Conservation (phyloP, 2,797 vertebrate genomes). For the Pantherophis vulpinus region DNA sequence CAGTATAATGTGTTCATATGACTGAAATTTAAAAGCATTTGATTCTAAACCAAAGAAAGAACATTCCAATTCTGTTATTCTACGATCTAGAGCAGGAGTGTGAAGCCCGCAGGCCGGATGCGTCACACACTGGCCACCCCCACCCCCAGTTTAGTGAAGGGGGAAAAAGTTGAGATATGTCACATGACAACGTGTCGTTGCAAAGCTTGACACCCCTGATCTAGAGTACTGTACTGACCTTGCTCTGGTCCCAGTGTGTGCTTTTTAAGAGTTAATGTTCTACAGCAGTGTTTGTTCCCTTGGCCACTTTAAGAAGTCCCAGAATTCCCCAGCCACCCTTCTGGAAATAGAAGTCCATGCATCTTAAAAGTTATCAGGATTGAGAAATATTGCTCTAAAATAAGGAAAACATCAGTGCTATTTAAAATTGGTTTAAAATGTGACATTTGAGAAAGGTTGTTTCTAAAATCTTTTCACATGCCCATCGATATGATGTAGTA, state of each 20-base stretch:
- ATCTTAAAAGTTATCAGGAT: background rate
- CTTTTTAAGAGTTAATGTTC: background rate
- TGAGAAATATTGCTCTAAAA: background rate
- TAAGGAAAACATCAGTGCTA: background rate
- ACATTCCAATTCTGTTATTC: background rate
- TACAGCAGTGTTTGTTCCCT: background rate
- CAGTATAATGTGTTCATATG: background rate
- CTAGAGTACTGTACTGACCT: background rate
- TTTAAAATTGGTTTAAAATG: background rate
- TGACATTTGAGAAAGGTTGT: background rate
- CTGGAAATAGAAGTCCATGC: background rate
- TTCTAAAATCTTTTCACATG: background rate
- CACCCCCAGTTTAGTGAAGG: fast-evolving
- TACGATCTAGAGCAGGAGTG: background rate
- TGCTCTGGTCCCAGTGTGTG: background rate
- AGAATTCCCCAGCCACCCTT: background rate
- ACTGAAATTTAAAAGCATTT: background rate
- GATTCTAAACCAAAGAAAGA: background rate
- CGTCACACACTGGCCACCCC: too few species aligned
- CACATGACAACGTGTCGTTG: too few species aligned
- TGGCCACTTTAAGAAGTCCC: background rate
- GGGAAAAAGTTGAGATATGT: too few species aligned
- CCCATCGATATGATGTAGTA: fast-evolving
- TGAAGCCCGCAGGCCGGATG: too few species aligned
- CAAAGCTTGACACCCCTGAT: too few species aligned